phyloP scores from a whole-genome alignment of 2,113 vertebrate genomes.

The Cranoglanis bouderius region DNA sequence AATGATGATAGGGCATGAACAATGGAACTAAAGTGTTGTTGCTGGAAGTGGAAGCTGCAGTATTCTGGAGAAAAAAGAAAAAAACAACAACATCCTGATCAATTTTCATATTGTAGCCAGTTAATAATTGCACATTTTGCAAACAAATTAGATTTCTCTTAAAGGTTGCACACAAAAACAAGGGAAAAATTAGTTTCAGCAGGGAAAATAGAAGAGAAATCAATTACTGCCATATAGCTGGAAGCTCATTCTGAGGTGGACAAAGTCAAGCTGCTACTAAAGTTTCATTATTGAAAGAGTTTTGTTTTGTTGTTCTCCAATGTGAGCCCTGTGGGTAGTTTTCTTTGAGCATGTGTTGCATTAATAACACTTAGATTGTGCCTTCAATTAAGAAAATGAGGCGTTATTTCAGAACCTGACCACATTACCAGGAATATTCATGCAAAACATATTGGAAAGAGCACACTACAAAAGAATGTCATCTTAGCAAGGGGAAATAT shows the following conservation, averaged over 20 bases:
- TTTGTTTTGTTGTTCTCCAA: conserved; percentile 19
- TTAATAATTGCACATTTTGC: conserved; percentile 60
- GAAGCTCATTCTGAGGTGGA: conserved; percentile 57
- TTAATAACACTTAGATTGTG: conserved; percentile 11
- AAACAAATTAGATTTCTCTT: conserved; percentile 62
- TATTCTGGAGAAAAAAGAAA: conserved; percentile 51
- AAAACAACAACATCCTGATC: conserved; percentile 58
- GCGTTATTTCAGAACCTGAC: neutral
- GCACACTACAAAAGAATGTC: neutral
- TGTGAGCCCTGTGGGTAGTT: neutral
- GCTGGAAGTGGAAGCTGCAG: too few species aligned
- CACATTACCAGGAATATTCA: neutral
- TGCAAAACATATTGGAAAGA: neutral
- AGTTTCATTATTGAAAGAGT: conserved; percentile 14
- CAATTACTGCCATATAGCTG: conserved; percentile 60
- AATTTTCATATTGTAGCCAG: conserved; percentile 57
- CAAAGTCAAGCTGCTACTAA: conserved; percentile 5
- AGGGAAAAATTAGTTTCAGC: conserved; percentile 53
- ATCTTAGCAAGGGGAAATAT: neutral
- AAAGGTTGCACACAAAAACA: conserved; percentile 55
- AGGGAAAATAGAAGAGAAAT: conserved; percentile 56
- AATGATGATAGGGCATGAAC: neutral
- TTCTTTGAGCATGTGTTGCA: neutral
- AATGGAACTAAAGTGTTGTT: neutral
- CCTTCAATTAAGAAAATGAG: neutral